Base-by-base conservation (phyloP, 2,113 vertebrate genomes). In the Paraplagusia blochii region DNA sequence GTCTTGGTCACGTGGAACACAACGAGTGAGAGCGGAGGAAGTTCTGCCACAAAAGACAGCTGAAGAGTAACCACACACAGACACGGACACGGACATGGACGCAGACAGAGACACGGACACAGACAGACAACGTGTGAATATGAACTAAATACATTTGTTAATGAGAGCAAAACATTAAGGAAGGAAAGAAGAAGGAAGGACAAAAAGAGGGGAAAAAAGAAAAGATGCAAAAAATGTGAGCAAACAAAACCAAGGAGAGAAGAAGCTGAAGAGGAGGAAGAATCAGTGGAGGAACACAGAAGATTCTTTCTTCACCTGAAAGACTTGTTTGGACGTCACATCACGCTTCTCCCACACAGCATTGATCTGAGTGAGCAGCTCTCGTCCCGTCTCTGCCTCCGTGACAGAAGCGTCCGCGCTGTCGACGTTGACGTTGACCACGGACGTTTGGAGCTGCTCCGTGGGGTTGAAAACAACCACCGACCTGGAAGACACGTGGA, bases 401-500 rank as follows among this genome's bases (percentile, higher is more conserved):
- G 89, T 19, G 7, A 98, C 83, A 13, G 65, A 88, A 7, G 90
- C 89, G 15, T 65, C 88, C 0, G 89, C 85, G 2, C 89, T 88
- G 72, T 88, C 92, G 19, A 95, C 85, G 3, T 77, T 76, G 5
- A 95, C 11, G 0, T 89, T 92, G 67, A 97, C 85, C 44, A 95
- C 76, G 0, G 94, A 86, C 2, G 71, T 78, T 1, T 90, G 86
- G 0, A 88, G 88, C 77, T 98, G 95, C 47, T 94, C 95, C 0
- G 29, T 75, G 33, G 95, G 93, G 78, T 98, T 98, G 59, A 69
- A 90, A 66, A 97, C 7, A 52, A 95, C 74, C 65, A 97, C 55
- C 1, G 91, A 88, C 85, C 95, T 98, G 90, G 34, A 60, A 58
- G 14, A 19, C 3, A 29, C 22, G 22, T 7, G 17, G 48, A 17